A percentile compares a stretch with the other conserved stretches of the same genome.
These are phyloP conservation scores for Rotaria socialis DNA, from an alignment of 2,888 invertebrate genomes.

Conservation along the genomic window DNA sequence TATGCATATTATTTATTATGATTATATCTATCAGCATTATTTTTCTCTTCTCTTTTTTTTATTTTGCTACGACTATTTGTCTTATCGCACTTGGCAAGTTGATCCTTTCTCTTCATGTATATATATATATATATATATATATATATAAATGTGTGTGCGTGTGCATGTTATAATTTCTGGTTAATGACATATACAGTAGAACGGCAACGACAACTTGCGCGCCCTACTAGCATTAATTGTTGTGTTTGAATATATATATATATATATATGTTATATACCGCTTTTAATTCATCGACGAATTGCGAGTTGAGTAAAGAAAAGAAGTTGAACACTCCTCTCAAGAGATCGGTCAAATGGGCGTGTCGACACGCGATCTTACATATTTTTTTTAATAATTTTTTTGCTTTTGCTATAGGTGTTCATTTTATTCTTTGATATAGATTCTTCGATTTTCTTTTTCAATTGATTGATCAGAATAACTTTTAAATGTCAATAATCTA, in stretches of 20 bases:
- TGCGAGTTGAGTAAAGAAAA: neutral
- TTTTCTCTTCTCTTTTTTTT: neutral
- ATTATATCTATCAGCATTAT: slow-evolving; percentile 26
- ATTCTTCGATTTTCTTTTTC: slow-evolving; percentile 9
- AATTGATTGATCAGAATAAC: slow-evolving; percentile 23
- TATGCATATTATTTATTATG: slow-evolving; percentile 23
- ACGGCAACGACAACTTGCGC: slow-evolving; percentile 5
- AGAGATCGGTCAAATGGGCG: slow-evolving; percentile 13
- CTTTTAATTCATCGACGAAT: slow-evolving; percentile 15
- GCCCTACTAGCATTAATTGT: neutral
- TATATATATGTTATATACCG: neutral
- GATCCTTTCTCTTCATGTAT: neutral
- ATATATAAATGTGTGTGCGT: no score
- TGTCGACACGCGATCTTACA: neutral
- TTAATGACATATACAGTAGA: slow-evolving; percentile 32
- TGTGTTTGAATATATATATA: slow-evolving; percentile 16
- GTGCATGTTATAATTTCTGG: slow-evolving; percentile 21
- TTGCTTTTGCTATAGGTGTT: neutral
- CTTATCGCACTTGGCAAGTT: slow-evolving; percentile 22
- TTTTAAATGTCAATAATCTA: slow-evolving; percentile 10
- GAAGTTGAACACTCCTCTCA: neutral
- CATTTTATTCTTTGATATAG: neutral
- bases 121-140: no score
- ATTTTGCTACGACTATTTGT: neutral
- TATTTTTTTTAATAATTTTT: neutral